phyloP scores from a whole-genome alignment of 2,113 vertebrate genomes.

The Arvicanthis niloticus region DNA sequence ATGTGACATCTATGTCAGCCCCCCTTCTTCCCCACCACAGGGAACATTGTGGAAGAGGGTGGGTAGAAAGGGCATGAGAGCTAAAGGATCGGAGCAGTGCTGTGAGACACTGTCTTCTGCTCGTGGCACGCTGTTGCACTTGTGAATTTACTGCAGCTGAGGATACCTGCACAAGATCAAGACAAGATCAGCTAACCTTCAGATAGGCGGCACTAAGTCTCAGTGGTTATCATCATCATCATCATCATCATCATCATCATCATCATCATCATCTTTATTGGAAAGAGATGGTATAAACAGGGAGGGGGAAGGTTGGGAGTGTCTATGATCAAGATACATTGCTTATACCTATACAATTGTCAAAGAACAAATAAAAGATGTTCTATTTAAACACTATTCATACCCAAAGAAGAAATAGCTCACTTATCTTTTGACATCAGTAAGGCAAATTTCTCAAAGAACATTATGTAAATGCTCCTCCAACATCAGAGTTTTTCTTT shows the following conservation, averaged over 20 bases:
- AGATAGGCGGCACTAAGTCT: neutral
- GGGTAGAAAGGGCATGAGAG: neutral
- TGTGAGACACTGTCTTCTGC: neutral
- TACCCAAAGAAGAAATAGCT: neutral
- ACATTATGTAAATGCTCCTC: neutral
- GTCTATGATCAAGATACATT: too few relatives aligned
- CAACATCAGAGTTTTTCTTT: conserved; percentile 2
- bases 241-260: neutral
- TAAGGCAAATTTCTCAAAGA: conserved; percentile 24
- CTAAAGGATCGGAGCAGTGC: too few relatives aligned
- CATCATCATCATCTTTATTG: neutral
- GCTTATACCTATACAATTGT: neutral
- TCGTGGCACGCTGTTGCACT: neutral
- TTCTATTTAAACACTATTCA: neutral
- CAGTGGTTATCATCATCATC: neutral
- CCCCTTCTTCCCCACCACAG: neutral
- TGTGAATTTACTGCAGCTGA: neutral
- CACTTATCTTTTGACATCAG: conserved; percentile 39
- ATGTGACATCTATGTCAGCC: neutral
- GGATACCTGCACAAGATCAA: neutral
- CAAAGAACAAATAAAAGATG: neutral
- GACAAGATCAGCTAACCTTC: neutral
- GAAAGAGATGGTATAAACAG: neutral
- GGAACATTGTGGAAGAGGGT: neutral
- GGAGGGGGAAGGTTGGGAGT: neutral